Conservation (phyloP, 1,140 invertebrate species). For the Antheraea mylitta region DNA sequence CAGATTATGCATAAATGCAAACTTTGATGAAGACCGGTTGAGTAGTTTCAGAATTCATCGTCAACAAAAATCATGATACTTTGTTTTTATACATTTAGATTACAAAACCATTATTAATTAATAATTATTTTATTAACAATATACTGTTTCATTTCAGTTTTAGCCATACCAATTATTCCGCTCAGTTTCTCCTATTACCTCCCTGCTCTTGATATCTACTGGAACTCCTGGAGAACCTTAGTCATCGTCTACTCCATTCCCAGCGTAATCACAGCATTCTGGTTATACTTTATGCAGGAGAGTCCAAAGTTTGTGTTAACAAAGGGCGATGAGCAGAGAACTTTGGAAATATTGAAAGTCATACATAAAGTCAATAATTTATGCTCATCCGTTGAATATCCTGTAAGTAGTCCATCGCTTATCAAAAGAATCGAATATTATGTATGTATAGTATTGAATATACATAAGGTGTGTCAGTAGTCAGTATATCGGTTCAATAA, state of each 20-base stretch:
- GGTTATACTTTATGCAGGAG: constrained; percentile 46
- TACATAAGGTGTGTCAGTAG: too few species aligned
- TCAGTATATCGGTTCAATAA: too few species aligned
- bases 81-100: too few species aligned
- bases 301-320: constrained; percentile 53
- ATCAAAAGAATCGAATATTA: too few species aligned
- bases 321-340: constrained; percentile 38
- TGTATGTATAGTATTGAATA: too few species aligned
- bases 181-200: constrained; percentile 47
- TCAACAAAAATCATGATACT: too few species aligned
- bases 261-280: constrained; percentile 32
- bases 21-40: too few species aligned
- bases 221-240: constrained; percentile 59
- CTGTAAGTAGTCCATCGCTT: constrained; percentile 26
- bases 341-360: constrained; percentile 39
- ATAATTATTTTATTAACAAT: not conserved
- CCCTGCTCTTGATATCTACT: constrained; percentile 46
- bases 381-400: constrained; percentile 23
- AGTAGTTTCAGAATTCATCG: too few species aligned
- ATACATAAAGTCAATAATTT: constrained; percentile 44
- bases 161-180: constrained; percentile 58
- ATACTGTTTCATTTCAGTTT: constrained; percentile 32
- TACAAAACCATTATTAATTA: too few species aligned
- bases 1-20: too few species aligned
- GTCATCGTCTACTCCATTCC: constrained; percentile 46